A percentile compares a stretch with the other conserved stretches of the same genome.
These are phyloP conservation scores for Otolemur garnettii DNA, from an alignment of 2,113 vertebrate species.

Conservation along the genomic window DNA sequence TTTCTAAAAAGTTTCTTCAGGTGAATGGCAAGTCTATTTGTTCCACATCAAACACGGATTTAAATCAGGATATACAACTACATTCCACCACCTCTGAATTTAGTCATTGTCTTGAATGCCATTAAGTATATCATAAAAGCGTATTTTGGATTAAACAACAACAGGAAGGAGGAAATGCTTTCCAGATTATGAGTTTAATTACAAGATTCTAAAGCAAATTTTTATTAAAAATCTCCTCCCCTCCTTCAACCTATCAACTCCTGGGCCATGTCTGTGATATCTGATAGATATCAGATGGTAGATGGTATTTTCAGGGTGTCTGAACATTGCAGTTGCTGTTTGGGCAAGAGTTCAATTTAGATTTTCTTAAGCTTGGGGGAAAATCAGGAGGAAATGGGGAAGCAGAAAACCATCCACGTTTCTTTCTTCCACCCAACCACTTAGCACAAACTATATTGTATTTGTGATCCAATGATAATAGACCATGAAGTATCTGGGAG, in stretches of 20 bases:
- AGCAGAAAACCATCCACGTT: neutral
- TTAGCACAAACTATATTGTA: neutral
- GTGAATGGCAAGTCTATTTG: neutral
- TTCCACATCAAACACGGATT: conserved; percentile 19
- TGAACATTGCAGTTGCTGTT: neutral
- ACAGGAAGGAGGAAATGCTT: neutral
- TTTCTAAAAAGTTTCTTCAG: neutral
- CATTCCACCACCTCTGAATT: neutral
- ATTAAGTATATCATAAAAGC: neutral
- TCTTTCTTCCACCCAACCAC: neutral
- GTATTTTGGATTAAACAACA: conserved; percentile 27
- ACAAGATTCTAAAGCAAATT: neutral
- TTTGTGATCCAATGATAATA: neutral
- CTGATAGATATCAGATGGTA: too few species aligned
- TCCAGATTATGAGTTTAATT: neutral
- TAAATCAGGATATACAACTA: neutral
- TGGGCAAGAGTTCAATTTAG: neutral
- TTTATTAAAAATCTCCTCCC: neutral
- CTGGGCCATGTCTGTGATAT: neutral
- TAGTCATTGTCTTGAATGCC: conserved; percentile 20
- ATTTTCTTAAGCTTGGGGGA: neutral
- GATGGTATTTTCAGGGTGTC: neutral
- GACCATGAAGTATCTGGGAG: neutral
- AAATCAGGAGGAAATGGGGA: neutral
- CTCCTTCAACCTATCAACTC: neutral